Evolutionary conservation across 2,888 invertebrate species (phyloP).

Genomic region (Micropterix aruncella): DNA sequence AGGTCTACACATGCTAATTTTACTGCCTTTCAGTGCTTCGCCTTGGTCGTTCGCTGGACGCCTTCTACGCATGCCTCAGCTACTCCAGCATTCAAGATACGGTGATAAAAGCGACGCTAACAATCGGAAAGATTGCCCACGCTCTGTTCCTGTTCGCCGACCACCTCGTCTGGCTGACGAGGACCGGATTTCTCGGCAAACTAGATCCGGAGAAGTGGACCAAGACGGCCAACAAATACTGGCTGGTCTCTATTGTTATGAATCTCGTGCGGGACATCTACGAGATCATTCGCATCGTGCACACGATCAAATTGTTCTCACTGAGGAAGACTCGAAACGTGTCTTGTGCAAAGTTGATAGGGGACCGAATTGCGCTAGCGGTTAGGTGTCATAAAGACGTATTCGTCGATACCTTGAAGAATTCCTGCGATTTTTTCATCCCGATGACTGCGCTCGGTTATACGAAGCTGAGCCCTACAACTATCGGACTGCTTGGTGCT

Average conservation of each 20-base stretch:
- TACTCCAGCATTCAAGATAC: slow-evolving; percentile 59
- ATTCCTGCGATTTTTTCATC: slow-evolving; percentile 76
- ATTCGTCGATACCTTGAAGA: slow-evolving; percentile 71
- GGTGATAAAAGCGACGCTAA: slow-evolving; percentile 53
- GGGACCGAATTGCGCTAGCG: neutral
- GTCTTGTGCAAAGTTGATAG: neutral
- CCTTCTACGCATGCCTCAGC: slow-evolving; percentile 58
- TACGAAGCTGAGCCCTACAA: slow-evolving; percentile 60
- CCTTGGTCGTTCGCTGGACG: slow-evolving; percentile 73
- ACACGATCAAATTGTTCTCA: slow-evolving; percentile 28
- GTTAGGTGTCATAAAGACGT: slow-evolving; percentile 44
- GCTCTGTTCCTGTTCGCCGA: slow-evolving; percentile 72
- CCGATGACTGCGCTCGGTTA: slow-evolving; percentile 72
- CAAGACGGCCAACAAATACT: slow-evolving; percentile 61
- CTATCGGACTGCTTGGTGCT: slow-evolving; percentile 64
- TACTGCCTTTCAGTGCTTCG: slow-evolving; percentile 59
- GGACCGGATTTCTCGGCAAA: slow-evolving; percentile 48
- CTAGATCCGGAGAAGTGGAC: slow-evolving; percentile 68
- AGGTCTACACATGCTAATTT: too few relatives aligned
- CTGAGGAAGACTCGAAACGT: slow-evolving; percentile 17
- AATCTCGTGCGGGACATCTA: slow-evolving; percentile 74
- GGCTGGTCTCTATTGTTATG: slow-evolving; percentile 70
- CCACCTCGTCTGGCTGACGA: slow-evolving; percentile 75
- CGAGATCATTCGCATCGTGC: slow-evolving; percentile 55
- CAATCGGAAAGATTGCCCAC: slow-evolving; percentile 66